A percentile compares a stretch with the other conserved stretches of the same genome.
These are phyloP conservation scores for Oncorhynchus keta DNA, from an alignment of 2,113 vertebrate genomes.

Conservation along the genomic window DNA sequence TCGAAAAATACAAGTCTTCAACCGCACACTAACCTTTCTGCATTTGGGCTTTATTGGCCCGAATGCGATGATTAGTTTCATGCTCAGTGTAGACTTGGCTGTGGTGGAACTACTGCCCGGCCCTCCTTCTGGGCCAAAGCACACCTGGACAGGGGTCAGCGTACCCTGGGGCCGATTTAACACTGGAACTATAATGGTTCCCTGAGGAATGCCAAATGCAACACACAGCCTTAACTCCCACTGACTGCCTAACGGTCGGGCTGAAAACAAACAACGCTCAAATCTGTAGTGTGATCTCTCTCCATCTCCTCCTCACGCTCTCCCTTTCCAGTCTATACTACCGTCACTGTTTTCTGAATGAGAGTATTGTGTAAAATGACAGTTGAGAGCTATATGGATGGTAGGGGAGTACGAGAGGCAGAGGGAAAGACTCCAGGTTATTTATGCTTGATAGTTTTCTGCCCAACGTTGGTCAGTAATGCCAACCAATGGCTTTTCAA, in stretches of 20 bases:
- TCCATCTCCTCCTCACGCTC: neutral
- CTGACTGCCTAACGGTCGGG: no score
- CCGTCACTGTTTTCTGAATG: constrained; percentile 23
- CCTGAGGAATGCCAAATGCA: constrained; percentile 52
- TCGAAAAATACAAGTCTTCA: neutral
- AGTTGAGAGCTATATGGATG: neutral
- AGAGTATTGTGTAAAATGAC: constrained; percentile 11
- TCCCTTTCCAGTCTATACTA: neutral
- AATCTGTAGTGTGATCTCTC: neutral
- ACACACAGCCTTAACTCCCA: constrained; percentile 31
- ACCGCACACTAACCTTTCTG: neutral
- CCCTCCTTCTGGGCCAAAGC: neutral
- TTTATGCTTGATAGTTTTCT: no score
- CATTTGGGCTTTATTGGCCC: neutral
- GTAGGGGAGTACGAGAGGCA: no score
- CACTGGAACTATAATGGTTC: constrained; percentile 52
- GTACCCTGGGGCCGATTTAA: constrained; percentile 26
- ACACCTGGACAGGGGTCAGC: constrained; percentile 20
- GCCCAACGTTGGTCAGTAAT: no score
- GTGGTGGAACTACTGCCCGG: no score
- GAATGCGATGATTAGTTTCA: neutral
- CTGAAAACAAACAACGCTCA: constrained; percentile 16
- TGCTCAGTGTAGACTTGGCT: neutral
- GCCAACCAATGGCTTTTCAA: no score
- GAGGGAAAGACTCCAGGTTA: no score